Evolutionary conservation across 1,140 invertebrate species (phyloP), one percentile per base, ranked within the genome.

Genomic region (Magallana ariakensis): DNA sequence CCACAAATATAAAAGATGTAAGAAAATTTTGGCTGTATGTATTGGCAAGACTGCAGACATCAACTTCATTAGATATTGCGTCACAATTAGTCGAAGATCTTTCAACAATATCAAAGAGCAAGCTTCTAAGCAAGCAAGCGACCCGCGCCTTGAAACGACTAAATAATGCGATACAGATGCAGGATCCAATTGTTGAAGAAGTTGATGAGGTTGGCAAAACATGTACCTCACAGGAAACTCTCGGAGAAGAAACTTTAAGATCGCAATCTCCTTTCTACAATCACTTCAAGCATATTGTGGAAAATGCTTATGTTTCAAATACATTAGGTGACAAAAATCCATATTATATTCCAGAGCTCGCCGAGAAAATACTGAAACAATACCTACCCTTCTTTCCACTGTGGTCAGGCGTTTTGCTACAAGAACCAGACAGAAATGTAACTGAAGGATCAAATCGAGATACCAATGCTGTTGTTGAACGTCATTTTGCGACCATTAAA

Each of bases 401-500:
- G 4, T 82, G 80, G 80, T 82, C 80, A 53, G 80, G 80, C 16
- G 9, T 82, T n/a, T 53, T 82, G 4, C 55, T 82, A 55, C 19
- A 10, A 54, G 53, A 54, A 6, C n/a, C 15, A 10, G 15, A n/a
- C 15, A 82, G 33, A 55, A 82, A 82, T 55, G 2, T 82, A 16
- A 55, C 11, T 56, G 13, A 82, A 55, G 56, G 22, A 56, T 55
- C 53, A 8, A 15, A 56, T n/a, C 16, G 54, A n/a, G 53, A 82
- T 8, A 82, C 19, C 4, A 56, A 82, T 55, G 80, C 80, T n/a
- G 80, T 82, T 56, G 54, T 55, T 11, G 53, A 82, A 22, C 15
- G n/a, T 1, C 80, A 82, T 6, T 82, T 55, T 19, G 46, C n/a
- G 3, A 82, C 80, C 2, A n/a, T 55, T 6, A 82, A 82, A 82